A percentile compares a stretch with the other conserved stretches of the same genome.
Conservation (phyloP, 1,140 invertebrate genomes). For the Homalodisca vitripennis region DNA sequence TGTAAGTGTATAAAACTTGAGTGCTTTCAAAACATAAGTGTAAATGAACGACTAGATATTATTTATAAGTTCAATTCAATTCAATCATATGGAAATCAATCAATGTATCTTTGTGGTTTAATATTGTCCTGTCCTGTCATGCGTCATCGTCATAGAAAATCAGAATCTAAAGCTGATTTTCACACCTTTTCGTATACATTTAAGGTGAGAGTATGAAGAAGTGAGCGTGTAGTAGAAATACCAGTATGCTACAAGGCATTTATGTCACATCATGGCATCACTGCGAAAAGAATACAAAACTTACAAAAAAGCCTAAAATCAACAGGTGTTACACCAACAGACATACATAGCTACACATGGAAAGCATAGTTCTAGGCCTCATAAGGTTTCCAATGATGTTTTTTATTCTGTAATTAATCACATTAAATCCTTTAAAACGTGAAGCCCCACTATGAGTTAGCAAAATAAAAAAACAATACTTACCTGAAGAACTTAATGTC, state of each 20-base stretch:
- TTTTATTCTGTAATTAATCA: background rate
- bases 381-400: background rate
- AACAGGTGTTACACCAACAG: background rate
- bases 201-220: background rate
- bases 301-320: background rate
- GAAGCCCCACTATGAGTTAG: background rate
- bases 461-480: background rate
- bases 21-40: constrained; percentile 1
- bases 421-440: constrained; percentile 2
- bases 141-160: background rate
- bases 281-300: too few relatives aligned
- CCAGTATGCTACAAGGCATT: background rate
- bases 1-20: background rate
- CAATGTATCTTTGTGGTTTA: background rate
- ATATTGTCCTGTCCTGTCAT: too few relatives aligned
- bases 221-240: background rate
- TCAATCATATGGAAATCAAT: background rate
- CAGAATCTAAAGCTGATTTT: background rate
- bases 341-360: background rate
- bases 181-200: background rate
- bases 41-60: background rate
- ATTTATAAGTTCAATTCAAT: background rate
- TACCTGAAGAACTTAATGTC: constrained; percentile 14
- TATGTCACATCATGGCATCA: background rate
- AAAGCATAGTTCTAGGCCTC: background rate